Percentiles rank a stretch among this genome's conserved stretches.
Evolutionary conservation across 2,888 invertebrate genomes (phyloP).

Genomic region (Eristalinus aeneus): DNA sequence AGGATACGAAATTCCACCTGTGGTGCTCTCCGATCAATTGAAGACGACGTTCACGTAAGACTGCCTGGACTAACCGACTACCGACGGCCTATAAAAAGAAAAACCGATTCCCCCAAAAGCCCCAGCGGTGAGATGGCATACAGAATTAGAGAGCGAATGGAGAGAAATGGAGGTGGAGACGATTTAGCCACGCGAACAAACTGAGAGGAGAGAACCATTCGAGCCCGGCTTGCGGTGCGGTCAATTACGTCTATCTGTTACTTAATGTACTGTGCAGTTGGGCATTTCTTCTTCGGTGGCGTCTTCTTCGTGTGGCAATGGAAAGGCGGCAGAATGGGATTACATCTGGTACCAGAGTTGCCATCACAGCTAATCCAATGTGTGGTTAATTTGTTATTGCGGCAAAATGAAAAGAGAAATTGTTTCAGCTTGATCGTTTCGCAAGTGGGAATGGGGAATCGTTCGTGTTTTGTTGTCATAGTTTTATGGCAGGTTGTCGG

Average conservation of each 20-base stretch:
- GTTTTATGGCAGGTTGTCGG: not conserved
- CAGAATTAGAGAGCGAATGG: conserved; percentile 21
- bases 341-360: conserved; percentile 14
- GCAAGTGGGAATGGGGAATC: not conserved
- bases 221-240: conserved; percentile 20
- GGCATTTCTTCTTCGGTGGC: conserved; percentile 15
- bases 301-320: conserved; percentile 5
- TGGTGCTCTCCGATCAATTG: conserved; percentile 35
- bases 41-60: conserved; percentile 54
- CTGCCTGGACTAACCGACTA: conserved; percentile 56
- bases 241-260: conserved; percentile 33
- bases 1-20: conserved; percentile 17
- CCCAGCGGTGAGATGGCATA: not conserved
- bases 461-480: not conserved
- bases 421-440: not conserved
- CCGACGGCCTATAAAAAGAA: conserved; percentile 67
- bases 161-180: conserved; percentile 21
- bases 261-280: conserved; percentile 23
- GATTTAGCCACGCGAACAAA: conserved; percentile 27
- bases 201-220: conserved; percentile 2
- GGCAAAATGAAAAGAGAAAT: not conserved
- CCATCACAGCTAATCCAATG: conserved; percentile 1
- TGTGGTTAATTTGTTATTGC: not conserved
- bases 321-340: conserved; percentile 11
- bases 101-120: conserved; percentile 46